These are phyloP conservation scores for Creontiades dilutus DNA, from an alignment of 2,888 invertebrate genomes.

Conservation along the genomic window DNA sequence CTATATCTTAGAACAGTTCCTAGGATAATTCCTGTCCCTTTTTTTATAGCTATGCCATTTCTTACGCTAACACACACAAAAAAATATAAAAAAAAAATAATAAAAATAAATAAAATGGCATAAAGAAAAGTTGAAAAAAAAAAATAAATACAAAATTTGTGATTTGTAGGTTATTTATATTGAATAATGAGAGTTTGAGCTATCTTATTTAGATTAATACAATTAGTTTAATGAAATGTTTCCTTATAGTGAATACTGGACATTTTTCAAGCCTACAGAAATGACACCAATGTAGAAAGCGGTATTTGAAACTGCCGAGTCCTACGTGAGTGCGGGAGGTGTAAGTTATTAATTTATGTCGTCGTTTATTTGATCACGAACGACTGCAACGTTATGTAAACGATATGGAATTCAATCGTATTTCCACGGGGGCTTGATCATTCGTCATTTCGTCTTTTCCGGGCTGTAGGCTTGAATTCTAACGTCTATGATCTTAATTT, in stretches of 20 bases:
- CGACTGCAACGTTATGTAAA: neutral
- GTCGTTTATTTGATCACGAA: neutral
- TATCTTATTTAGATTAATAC: slow-evolving; percentile 75
- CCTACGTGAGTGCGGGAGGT: neutral
- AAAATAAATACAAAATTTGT: slow-evolving; percentile 71
- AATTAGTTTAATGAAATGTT: slow-evolving; percentile 74
- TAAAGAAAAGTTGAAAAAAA: slow-evolving; percentile 44
- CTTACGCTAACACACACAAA: slow-evolving; percentile 68
- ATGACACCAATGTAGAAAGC: slow-evolving; percentile 26
- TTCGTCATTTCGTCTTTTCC: neutral
- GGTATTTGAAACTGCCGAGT: slow-evolving; percentile 7
- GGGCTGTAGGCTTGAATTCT: slow-evolving; percentile 73
- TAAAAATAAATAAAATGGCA: slow-evolving; percentile 18
- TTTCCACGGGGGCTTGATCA: neutral
- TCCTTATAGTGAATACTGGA: slow-evolving; percentile 73
- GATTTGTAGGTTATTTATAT: slow-evolving; percentile 74
- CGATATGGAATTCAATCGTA: neutral
- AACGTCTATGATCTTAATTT: slow-evolving; percentile 74
- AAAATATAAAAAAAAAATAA: slow-evolving; percentile 67
- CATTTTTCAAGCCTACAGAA: slow-evolving; percentile 73
- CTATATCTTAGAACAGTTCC: slow-evolving; percentile 55
- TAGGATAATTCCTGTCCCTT: slow-evolving; percentile 54
- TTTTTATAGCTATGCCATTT: slow-evolving; percentile 73
- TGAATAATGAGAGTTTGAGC: slow-evolving; percentile 74
- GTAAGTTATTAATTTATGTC: slow-evolving; percentile 7